These are phyloP conservation scores for Stenodema calcarata DNA, from an alignment of 2,888 invertebrate species.

Conservation along the genomic window DNA sequence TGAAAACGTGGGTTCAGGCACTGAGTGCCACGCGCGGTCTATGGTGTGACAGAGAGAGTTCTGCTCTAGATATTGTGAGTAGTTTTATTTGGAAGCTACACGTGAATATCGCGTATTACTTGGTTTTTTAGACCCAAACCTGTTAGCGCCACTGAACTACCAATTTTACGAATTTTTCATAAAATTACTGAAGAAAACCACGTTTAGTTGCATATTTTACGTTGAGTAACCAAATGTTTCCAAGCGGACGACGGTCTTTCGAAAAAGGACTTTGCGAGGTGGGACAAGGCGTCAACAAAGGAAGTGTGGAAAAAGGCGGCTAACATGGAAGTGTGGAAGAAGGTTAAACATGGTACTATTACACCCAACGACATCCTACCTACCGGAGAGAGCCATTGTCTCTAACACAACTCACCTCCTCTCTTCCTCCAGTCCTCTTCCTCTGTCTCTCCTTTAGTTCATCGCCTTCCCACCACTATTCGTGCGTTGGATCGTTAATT, in stretches of 20 bases:
- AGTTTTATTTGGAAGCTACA: no score
- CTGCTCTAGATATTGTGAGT: no score
- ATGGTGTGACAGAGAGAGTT: no score
- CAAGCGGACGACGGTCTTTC: neutral
- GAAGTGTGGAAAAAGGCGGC: neutral
- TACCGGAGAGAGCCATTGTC: neutral
- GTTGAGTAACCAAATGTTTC: neutral
- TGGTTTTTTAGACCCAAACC: no score
- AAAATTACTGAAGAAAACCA: no score
- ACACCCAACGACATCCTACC: neutral
- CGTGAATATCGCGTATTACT: no score
- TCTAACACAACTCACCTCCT: neutral
- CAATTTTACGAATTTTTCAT: no score
- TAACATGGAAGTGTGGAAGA: neutral
- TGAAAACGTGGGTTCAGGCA: no score
- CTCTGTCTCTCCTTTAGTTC: neutral
- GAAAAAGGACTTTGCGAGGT: neutral
- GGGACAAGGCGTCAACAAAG: neutral
- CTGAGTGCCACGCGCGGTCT: no score
- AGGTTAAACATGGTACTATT: neutral
- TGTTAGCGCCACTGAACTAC: no score
- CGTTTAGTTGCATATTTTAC: no score
- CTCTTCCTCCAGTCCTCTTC: neutral
- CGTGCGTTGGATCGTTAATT: conserved; percentile 19
- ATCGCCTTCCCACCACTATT: neutral